A percentile compares a stretch with the other conserved stretches of the same genome.
These are phyloP conservation scores for Papilio polytes DNA, from an alignment of 1,140 invertebrate genomes.

Conservation along the genomic window DNA sequence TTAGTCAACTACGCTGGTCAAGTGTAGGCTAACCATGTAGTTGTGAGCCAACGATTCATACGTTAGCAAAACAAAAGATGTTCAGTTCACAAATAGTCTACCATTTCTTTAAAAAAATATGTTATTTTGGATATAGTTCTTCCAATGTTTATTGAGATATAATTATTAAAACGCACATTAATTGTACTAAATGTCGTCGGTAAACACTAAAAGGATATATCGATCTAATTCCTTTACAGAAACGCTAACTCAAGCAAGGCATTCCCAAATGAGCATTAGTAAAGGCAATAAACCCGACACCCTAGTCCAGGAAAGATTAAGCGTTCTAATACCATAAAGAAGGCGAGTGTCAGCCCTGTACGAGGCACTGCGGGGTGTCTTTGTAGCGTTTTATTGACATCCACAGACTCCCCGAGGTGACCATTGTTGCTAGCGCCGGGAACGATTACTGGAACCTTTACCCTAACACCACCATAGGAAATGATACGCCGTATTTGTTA, in stretches of 20 bases:
- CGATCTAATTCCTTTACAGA: slow-evolving; percentile 7
- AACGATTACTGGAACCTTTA: slow-evolving; percentile 50
- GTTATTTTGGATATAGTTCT: too few relatives aligned
- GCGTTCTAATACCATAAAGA: slow-evolving; percentile 68
- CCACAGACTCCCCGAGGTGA: slow-evolving; percentile 64
- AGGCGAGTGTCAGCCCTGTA: slow-evolving; percentile 45
- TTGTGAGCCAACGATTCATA: too few relatives aligned
- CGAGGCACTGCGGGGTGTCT: slow-evolving; percentile 60
- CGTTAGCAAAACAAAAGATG: too few relatives aligned
- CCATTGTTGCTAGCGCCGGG: slow-evolving; percentile 48
- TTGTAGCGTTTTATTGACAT: slow-evolving; percentile 76
- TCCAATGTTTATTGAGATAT: too few relatives aligned
- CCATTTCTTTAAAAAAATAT: too few relatives aligned
- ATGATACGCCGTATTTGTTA: slow-evolving; percentile 67
- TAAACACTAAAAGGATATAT: neutral
- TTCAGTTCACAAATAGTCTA: too few relatives aligned
- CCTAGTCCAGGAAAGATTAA: slow-evolving; percentile 65
- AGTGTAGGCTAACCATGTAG: too few relatives aligned
- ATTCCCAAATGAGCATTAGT: slow-evolving; percentile 54
- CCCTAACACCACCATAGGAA: slow-evolving; percentile 46
- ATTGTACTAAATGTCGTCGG: too few relatives aligned
- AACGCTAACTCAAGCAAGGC: slow-evolving; percentile 27
- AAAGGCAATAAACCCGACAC: slow-evolving; percentile 68
- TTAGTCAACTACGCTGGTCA: too few relatives aligned
- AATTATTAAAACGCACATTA: too few relatives aligned